Conservation (phyloP, 2,888 invertebrate species). For the Synergus gifuensis region DNA sequence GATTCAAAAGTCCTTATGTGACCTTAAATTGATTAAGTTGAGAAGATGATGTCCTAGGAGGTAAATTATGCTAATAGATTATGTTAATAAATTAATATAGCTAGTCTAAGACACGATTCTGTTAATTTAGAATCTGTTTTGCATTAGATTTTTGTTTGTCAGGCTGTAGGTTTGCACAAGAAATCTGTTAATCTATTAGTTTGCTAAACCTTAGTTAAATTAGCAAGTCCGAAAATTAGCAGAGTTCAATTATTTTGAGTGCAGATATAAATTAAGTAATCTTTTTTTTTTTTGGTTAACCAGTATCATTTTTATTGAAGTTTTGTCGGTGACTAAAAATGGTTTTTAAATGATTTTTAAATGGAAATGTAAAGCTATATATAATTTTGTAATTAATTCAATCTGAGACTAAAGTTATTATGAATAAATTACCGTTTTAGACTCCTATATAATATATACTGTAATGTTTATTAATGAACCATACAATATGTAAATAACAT, state of each 20-base stretch:
- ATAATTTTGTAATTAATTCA: not conserved
- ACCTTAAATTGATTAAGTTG: not conserved
- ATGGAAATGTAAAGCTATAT: not conserved
- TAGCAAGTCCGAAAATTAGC: not conserved
- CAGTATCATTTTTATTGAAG: too few species aligned
- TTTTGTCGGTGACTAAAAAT: too few species aligned
- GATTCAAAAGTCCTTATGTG: not conserved
- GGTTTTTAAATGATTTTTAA: too few species aligned
- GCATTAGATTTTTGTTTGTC: too few species aligned
- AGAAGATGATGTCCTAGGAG: not conserved
- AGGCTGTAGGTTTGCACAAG: not conserved
- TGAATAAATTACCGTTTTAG: not conserved
- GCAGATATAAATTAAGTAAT: too few species aligned
- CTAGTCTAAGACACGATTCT: too few species aligned
- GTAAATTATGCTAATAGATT: not conserved
- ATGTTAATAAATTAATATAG: too few species aligned
- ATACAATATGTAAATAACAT: not conserved
- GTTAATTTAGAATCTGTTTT: too few species aligned
- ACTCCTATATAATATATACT: not conserved
- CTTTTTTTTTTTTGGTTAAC: too few species aligned
- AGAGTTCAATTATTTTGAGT: too few species aligned
- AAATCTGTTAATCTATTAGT: not conserved
- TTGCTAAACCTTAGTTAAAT: not conserved
- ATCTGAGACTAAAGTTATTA: not conserved
- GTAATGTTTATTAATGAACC: not conserved